A percentile compares a stretch with the other conserved stretches of the same genome.
phyloP scores from a whole-genome alignment of 2,113 vertebrate genomes.

The Perca flavescens region DNA sequence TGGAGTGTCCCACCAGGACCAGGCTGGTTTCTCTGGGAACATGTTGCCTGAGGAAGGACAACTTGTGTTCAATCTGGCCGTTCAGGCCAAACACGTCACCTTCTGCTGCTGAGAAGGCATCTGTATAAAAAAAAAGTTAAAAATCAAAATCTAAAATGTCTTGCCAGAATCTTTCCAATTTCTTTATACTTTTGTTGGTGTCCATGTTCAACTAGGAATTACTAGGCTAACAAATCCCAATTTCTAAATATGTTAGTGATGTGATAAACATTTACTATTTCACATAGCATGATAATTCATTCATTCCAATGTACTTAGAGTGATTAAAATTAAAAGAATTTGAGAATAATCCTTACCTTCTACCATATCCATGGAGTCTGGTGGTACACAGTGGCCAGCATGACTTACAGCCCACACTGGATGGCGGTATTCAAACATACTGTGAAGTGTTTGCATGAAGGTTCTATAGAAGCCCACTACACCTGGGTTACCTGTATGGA shows the following conservation, averaged over 20 bases:
- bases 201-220: neutral
- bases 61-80: constrained; percentile 94
- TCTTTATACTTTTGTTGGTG: neutral
- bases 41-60: constrained; percentile 89
- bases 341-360: constrained; percentile 81
- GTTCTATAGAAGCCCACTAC: constrained; percentile 89
- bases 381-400: constrained; percentile 90
- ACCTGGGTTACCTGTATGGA: constrained; percentile 92
- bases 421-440: constrained; percentile 80
- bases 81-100: constrained; percentile 91
- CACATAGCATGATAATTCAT: neutral
- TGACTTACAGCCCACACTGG: constrained; percentile 94
- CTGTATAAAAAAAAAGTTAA: constrained; percentile 66
- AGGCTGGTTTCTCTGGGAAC: constrained; percentile 89
- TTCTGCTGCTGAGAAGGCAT: constrained; percentile 77
- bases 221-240: neutral
- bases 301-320: neutral
- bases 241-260: neutral
- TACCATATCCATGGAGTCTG: constrained; percentile 88
- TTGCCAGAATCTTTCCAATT: neutral
- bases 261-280: neutral
- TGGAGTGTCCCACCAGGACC: constrained; percentile 93
- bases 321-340: neutral
- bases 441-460: constrained; percentile 90
- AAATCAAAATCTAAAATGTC: neutral